phyloP scores from a whole-genome alignment of 2,888 invertebrate species.

The Pristionchus fissidentatus region DNA sequence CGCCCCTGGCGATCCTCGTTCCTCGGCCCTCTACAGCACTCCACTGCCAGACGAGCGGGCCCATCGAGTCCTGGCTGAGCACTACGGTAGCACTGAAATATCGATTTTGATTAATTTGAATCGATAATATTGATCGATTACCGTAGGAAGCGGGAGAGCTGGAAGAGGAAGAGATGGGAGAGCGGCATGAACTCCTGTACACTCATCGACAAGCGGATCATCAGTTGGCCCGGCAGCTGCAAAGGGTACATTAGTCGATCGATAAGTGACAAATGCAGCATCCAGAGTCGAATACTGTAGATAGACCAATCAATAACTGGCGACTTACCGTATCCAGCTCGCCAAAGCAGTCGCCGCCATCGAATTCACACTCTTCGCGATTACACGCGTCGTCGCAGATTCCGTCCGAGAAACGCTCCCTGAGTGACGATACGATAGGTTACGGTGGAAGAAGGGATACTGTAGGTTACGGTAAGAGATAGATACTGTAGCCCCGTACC shows the following conservation, averaged over 20 bases:
- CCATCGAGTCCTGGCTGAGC: constrained; percentile 1
- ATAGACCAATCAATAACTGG: not conserved
- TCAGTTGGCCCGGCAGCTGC: constrained; percentile 17
- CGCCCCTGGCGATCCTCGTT: not conserved
- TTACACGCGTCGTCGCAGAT: constrained; percentile 13
- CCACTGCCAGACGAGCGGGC: constrained; percentile 24
- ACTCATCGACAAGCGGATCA: not conserved
- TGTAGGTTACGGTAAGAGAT: not conserved
- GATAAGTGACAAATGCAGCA: no score
- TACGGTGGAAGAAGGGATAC: not conserved
- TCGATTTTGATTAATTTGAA: not conserved
- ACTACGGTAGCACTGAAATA: constrained; percentile 34
- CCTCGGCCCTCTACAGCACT: not conserved
- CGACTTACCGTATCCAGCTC: constrained; percentile 5
- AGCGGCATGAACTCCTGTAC: constrained; percentile 3
- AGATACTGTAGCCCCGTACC: not conserved
- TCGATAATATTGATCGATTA: not conserved
- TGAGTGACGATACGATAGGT: not conserved
- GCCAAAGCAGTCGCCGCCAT: constrained; percentile 20
- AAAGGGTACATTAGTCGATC: not conserved
- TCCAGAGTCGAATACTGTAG: no score
- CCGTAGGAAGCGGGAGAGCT: constrained; percentile 28
- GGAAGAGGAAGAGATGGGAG: constrained; percentile 43
- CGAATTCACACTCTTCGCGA: constrained; percentile 20
- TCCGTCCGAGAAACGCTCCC: constrained; percentile 1